Evolutionary conservation across 2,797 vertebrate species (phyloP).

Genomic region (Pampus argenteus): DNA sequence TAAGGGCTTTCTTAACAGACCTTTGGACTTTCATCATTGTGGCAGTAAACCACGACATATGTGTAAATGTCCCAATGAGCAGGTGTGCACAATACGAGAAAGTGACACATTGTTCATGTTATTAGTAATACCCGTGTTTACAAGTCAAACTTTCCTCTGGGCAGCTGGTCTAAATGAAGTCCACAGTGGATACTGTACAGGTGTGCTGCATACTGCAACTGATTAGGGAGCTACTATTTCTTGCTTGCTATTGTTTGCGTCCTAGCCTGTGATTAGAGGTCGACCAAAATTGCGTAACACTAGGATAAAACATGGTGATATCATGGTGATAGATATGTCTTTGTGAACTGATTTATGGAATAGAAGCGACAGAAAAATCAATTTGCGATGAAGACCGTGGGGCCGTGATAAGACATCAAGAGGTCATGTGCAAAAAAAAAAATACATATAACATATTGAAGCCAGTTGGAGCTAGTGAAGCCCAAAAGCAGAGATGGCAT

Average conservation of each 20-base stretch:
- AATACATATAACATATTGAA: background rate
- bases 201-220: background rate
- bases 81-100: background rate
- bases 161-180: slow-evolving; percentile 1
- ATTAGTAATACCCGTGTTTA: slow-evolving; percentile 2
- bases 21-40: background rate
- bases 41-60: slow-evolving; percentile 14
- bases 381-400: background rate
- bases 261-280: background rate
- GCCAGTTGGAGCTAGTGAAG: background rate
- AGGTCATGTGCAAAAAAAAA: background rate
- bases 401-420: background rate
- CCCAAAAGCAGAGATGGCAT: background rate
- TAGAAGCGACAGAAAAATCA: background rate
- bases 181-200: background rate
- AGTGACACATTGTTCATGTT: slow-evolving; percentile 13
- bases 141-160: background rate
- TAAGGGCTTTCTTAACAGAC: background rate
- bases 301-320: too few species aligned
- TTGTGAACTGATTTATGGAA: background rate
- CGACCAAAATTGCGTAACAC: background rate
- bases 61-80: background rate
- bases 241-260: background rate
- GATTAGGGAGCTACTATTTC: background rate
- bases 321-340: background rate